Conservation (phyloP, 2,888 invertebrate genomes). For the Nowickia ferox region DNA sequence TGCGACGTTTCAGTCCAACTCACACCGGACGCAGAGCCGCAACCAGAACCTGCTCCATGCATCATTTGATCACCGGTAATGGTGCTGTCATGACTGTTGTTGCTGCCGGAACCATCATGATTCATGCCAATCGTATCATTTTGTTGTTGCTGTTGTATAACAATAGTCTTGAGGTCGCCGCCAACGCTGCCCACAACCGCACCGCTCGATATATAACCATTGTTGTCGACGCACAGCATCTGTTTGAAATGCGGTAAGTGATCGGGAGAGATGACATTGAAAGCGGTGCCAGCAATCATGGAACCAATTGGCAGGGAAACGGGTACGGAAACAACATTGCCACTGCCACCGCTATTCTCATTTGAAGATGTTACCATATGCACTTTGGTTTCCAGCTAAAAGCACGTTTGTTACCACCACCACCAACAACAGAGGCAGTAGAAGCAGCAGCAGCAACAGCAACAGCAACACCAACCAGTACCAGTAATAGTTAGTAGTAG, state of each 20-base stretch:
- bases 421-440: conserved; percentile 13
- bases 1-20: conserved; percentile 85
- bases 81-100: conserved; percentile 81
- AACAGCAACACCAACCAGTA: conserved; percentile 29
- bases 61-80: conserved; percentile 79
- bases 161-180: conserved; percentile 90
- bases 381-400: conserved; percentile 79
- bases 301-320: conserved; percentile 89
- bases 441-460: not conserved
- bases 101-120: conserved; percentile 81
- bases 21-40: conserved; percentile 76
- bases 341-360: conserved; percentile 79
- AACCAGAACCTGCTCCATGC: conserved; percentile 73
- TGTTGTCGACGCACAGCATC: conserved; percentile 93
- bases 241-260: conserved; percentile 93
- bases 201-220: conserved; percentile 89
- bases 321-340: conserved; percentile 81
- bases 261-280: conserved; percentile 93
- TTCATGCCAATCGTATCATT: conserved; percentile 76
- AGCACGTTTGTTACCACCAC: conserved; percentile 4
- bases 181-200: conserved; percentile 85
- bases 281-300: conserved; percentile 91
- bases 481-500: conserved; percentile 6
- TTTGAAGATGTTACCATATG: conserved; percentile 82
- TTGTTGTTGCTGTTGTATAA: conserved; percentile 85